These are phyloP conservation scores for Otus sunia DNA, from an alignment of 2,113 vertebrate species.

Conservation along the genomic window DNA sequence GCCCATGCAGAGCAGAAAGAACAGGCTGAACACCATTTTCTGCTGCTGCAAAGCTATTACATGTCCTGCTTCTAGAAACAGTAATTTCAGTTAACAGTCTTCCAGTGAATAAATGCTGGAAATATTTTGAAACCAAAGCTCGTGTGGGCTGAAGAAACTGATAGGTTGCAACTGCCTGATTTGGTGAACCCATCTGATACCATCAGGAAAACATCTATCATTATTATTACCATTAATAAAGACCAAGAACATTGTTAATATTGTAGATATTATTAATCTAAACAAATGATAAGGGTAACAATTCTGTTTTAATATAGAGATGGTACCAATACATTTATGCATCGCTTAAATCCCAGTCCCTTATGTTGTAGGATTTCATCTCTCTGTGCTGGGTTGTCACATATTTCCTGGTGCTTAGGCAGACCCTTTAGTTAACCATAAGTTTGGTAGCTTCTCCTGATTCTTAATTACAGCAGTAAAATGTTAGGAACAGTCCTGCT, in stretches of 20 bases:
- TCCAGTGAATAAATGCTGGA: neutral
- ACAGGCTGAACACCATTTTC: neutral
- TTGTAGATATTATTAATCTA: neutral
- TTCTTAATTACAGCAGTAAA: conserved; percentile 8
- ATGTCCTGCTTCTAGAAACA: neutral
- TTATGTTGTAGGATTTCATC: neutral
- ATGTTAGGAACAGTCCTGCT: neutral
- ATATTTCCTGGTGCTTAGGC: neutral
- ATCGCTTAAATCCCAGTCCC: neutral
- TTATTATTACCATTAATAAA: neutral
- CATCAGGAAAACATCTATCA: neutral
- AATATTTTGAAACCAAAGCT: neutral
- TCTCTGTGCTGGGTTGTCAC: neutral
- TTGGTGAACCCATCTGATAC: neutral
- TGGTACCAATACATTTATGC: neutral
- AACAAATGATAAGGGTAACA: neutral
- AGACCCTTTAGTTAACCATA: neutral
- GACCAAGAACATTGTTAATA: neutral
- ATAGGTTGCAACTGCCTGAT: neutral
- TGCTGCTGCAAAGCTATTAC: conserved; percentile 6
- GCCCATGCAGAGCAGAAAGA: neutral
- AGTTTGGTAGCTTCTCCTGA: neutral
- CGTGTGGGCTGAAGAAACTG: neutral
- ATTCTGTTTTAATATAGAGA: neutral
- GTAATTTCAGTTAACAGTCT: neutral